These are phyloP conservation scores for Orchesellides sinensis DNA, from an alignment of 2,888 invertebrate species.

Conservation along the genomic window DNA sequence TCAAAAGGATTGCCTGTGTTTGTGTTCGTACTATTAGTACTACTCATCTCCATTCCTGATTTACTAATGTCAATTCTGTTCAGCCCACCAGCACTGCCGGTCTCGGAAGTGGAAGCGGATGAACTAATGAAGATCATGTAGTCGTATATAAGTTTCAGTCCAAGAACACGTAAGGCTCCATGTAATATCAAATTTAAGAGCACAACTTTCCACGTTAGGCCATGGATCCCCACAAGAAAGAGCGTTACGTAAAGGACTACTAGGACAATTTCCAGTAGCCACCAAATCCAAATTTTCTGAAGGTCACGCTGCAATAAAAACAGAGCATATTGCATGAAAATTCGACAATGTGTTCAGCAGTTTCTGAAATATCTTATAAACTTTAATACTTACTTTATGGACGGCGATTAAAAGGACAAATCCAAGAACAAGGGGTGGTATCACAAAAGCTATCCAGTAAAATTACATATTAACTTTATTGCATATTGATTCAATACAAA, in stretches of 20 bases:
- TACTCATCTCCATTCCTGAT: slow-evolving; percentile 5
- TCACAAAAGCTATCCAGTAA: slow-evolving; percentile 35
- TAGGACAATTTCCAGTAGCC: slow-evolving; percentile 59
- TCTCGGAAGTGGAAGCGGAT: background rate
- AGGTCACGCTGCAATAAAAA: slow-evolving; percentile 57
- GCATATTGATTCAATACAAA: background rate
- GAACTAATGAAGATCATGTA: slow-evolving; percentile 61
- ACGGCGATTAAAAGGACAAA: slow-evolving; percentile 60
- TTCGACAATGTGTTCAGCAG: background rate
- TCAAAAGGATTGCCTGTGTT: slow-evolving; percentile 52
- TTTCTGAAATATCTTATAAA: background rate
- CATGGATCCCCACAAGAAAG: slow-evolving; percentile 61
- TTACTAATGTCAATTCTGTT: slow-evolving; percentile 54
- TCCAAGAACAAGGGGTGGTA: slow-evolving; percentile 52
- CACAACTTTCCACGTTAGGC: slow-evolving; percentile 56
- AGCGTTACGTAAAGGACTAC: slow-evolving; percentile 56
- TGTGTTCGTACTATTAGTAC: slow-evolving; percentile 4
- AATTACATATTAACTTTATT: background rate
- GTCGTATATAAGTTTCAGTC: slow-evolving; percentile 68
- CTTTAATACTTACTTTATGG: slow-evolving; percentile 49
- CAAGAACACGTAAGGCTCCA: slow-evolving; percentile 52
- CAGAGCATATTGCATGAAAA: background rate
- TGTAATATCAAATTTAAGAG: slow-evolving; percentile 58
- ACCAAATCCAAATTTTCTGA: slow-evolving; percentile 67
- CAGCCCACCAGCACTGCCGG: slow-evolving; percentile 36